Conservation (phyloP, 2,113 vertebrate species). For the Pleuronectes platessa region DNA sequence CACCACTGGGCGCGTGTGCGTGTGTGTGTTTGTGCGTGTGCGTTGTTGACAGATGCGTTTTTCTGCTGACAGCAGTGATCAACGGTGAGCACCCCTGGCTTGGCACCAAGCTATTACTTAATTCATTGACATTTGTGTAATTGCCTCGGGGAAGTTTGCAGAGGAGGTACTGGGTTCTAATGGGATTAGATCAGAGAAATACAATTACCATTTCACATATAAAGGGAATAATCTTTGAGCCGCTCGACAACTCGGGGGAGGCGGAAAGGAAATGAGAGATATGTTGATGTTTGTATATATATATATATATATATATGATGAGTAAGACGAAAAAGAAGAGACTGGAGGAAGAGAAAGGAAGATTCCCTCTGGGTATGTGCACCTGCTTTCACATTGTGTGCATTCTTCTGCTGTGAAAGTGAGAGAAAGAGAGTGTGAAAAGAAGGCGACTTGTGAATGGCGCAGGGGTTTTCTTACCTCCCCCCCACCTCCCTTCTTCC, state of each 20-base stretch:
- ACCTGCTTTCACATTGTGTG: background rate
- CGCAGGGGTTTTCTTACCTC: background rate
- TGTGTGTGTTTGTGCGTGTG: slow-evolving; percentile 8
- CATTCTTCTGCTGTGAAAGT: slow-evolving; percentile 3
- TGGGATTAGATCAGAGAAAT: slow-evolving; percentile 83
- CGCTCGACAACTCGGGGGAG: slow-evolving; percentile 25
- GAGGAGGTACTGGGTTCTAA: slow-evolving; percentile 74
- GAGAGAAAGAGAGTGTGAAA: slow-evolving; percentile 19
- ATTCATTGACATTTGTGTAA: slow-evolving; percentile 85
- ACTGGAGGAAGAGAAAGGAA: too few relatives aligned
- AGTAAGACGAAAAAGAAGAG: background rate
- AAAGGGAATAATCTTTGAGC: slow-evolving; percentile 70
- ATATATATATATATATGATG: background rate
- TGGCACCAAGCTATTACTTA: slow-evolving; percentile 83
- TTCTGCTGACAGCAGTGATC: slow-evolving; percentile 81
- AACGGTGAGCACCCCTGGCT: slow-evolving; percentile 75
- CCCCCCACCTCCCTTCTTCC: background rate
- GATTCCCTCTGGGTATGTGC: background rate
- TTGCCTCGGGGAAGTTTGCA: slow-evolving; percentile 80
- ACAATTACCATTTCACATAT: slow-evolving; percentile 81
- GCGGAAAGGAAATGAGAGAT: background rate
- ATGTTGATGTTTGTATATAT: slow-evolving; percentile 5
- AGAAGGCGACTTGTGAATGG: slow-evolving; percentile 28
- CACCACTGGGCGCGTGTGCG: slow-evolving; percentile 30
- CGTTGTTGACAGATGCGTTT: slow-evolving; percentile 77